These are phyloP conservation scores for Drosophila nasuta DNA, from an alignment of 1,140 invertebrate species.

Conservation along the genomic window DNA sequence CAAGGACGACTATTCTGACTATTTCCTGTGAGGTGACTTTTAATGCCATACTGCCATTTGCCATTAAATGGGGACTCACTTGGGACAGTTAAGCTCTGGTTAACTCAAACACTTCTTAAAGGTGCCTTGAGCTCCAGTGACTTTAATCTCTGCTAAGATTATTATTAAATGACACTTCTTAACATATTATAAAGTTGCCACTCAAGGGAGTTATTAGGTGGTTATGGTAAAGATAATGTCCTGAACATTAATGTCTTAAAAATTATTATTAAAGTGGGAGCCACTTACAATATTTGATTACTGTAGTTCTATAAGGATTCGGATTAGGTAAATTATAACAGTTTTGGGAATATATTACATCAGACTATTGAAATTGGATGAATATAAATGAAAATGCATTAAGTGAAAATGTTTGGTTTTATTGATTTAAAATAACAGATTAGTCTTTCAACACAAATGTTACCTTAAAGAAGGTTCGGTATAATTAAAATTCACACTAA, in stretches of 20 bases:
- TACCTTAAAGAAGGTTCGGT: too few relatives aligned
- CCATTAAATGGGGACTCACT: constrained; percentile 18
- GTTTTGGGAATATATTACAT: too few relatives aligned
- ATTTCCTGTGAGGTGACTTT: not conserved
- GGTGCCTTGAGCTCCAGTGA: not conserved
- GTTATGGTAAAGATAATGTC: not conserved
- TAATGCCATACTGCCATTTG: not conserved
- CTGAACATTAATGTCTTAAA: not conserved
- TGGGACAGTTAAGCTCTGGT: constrained; percentile 2
- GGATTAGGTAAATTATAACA: too few relatives aligned
- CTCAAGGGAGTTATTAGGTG: not conserved
- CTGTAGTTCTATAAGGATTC: too few relatives aligned
- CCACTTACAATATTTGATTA: too few relatives aligned
- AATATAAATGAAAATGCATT: too few relatives aligned
- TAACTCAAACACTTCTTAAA: not conserved
- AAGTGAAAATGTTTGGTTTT: too few relatives aligned
- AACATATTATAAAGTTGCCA: not conserved
- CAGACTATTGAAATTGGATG: too few relatives aligned
- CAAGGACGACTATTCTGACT: constrained; percentile 29
- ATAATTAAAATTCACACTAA: too few relatives aligned
- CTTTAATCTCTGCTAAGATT: constrained; percentile 1
- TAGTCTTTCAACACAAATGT: too few relatives aligned
- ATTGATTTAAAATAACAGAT: too few relatives aligned
- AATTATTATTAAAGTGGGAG: not conserved
- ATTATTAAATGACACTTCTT: not conserved